A percentile compares a stretch with the other conserved stretches of the same genome.
Evolutionary conservation across 2,888 invertebrate genomes (phyloP).

Genomic region (Leptopilina drosophilae): DNA sequence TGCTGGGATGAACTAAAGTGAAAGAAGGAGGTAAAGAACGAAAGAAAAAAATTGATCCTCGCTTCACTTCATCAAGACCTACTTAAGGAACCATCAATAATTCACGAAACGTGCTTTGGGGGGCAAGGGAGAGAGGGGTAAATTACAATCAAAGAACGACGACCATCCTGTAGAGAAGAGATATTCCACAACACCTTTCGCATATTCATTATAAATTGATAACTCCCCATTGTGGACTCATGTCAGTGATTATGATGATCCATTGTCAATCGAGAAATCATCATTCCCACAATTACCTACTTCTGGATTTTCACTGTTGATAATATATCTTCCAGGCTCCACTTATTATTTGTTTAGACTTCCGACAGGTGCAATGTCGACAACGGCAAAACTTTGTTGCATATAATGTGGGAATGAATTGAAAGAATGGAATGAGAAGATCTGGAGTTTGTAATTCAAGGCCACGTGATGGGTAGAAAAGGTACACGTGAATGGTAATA

Average conservation of each 20-base stretch:
- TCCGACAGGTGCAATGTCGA: slow-evolving; percentile 22
- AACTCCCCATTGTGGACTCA: neutral
- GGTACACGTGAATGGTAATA: too few species aligned
- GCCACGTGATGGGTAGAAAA: neutral
- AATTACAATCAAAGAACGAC: slow-evolving; percentile 26
- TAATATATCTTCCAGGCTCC: slow-evolving; percentile 5
- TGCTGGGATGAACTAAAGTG: slow-evolving; percentile 34
- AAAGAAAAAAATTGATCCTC: slow-evolving; percentile 42
- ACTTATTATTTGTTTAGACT: slow-evolving; percentile 39
- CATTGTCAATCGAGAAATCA: slow-evolving; percentile 19
- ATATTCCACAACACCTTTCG: slow-evolving; percentile 6
- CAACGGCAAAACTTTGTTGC: neutral
- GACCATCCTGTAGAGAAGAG: slow-evolving; percentile 47
- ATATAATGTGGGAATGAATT: slow-evolving; percentile 23
- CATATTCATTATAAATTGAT: neutral
- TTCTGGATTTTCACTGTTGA: slow-evolving; percentile 2
- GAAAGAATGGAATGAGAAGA: neutral
- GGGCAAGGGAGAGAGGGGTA: neutral
- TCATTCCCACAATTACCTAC: slow-evolving; percentile 33
- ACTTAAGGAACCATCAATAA: slow-evolving; percentile 70
- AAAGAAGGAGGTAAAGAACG: slow-evolving; percentile 45
- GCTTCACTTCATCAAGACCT: slow-evolving; percentile 65
- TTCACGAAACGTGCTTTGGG: slow-evolving; percentile 38
- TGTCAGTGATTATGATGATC: slow-evolving; percentile 3
- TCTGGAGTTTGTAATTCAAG: slow-evolving; percentile 13